These are phyloP conservation scores for Garrulus glandarius DNA, from an alignment of 2,797 vertebrate species.

Conservation along the genomic window DNA sequence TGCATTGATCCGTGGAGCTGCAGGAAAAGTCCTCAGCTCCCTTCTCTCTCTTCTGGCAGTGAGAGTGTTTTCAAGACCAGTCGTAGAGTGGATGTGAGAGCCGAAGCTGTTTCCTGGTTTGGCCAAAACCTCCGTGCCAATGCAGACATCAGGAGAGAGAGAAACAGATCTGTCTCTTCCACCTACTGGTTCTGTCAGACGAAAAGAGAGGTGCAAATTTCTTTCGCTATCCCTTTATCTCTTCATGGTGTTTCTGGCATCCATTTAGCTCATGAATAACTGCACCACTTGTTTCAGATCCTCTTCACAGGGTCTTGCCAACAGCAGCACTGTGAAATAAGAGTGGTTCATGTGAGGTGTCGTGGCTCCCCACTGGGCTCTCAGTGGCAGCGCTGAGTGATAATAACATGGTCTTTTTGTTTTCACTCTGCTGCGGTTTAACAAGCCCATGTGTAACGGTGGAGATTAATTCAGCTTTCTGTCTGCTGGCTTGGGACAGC, in stretches of 20 bases:
- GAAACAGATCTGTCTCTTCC: neutral
- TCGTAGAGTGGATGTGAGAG: neutral
- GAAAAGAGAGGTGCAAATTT: conserved; percentile 27
- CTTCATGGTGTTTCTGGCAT: neutral
- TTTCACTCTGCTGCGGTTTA: conserved; percentile 1
- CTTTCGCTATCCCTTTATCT: neutral
- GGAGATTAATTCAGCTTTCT: conserved; percentile 13
- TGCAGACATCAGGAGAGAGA: neutral
- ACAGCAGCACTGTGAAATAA: neutral
- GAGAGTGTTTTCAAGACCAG: neutral
- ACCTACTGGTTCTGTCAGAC: neutral
- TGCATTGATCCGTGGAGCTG: neutral
- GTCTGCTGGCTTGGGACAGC: conserved; percentile 1
- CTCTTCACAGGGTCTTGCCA: conserved; percentile 32
- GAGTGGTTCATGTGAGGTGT: neutral
- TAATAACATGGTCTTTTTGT: conserved; percentile 34
- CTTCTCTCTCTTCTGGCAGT: neutral
- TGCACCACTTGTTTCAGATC: neutral
- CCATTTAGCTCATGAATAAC: conserved; percentile 17
- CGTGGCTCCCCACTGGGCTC: neutral
- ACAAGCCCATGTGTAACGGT: neutral
- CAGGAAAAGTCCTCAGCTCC: neutral
- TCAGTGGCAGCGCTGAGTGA: neutral
- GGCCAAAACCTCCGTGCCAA: neutral
- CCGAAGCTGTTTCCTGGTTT: neutral